These are phyloP conservation scores for Aramus guarauna DNA, from an alignment of 2,113 vertebrate species.

Conservation along the genomic window DNA sequence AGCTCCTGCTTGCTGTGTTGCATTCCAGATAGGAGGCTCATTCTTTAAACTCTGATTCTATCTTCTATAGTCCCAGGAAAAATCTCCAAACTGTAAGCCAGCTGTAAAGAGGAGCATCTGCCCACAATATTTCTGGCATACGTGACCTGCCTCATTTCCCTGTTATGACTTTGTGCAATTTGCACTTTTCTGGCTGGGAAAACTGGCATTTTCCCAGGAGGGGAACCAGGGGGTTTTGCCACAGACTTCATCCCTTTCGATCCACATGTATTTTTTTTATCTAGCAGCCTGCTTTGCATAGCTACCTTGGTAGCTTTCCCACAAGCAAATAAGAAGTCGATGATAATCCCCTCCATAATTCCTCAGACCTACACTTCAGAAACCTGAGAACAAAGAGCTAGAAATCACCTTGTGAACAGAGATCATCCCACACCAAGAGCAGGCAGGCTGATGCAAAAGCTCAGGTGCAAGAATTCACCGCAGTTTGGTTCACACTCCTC, in stretches of 20 bases:
- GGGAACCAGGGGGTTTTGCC: background rate
- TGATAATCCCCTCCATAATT: background rate
- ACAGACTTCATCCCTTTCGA: background rate
- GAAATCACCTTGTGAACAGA: background rate
- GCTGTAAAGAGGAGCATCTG: background rate
- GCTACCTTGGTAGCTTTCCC: background rate
- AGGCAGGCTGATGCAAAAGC: background rate
- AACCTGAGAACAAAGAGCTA: background rate
- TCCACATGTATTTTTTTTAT: background rate
- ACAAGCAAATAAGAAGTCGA: background rate
- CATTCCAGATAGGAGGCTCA: background rate
- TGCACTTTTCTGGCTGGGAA: background rate
- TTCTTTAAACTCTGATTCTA: background rate
- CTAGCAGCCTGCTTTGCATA: background rate
- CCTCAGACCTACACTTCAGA: background rate
- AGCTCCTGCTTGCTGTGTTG: background rate
- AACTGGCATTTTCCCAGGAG: background rate
- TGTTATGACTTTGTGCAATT: background rate
- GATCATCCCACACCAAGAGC: background rate
- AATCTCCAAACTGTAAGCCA: background rate
- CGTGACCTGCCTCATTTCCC: background rate
- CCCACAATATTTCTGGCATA: background rate
- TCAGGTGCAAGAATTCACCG: background rate
- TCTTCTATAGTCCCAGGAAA: background rate
- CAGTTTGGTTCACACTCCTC: background rate